These are phyloP conservation scores for Bradypus variegatus DNA, from an alignment of 2,797 vertebrate genomes.

Conservation along the genomic window DNA sequence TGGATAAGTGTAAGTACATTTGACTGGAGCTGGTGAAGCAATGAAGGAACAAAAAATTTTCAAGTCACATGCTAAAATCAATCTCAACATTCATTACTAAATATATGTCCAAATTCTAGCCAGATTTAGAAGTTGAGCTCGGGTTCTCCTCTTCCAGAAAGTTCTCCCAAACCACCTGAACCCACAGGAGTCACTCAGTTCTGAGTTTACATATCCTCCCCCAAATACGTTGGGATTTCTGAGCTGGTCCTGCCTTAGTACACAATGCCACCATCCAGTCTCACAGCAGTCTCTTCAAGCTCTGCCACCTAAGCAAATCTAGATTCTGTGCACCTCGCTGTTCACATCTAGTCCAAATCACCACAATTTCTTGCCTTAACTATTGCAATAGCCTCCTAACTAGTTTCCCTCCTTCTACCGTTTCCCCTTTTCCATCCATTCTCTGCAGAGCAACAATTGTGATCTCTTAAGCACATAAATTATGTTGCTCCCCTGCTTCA, in stretches of 20 bases:
- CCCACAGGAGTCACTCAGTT: not conserved
- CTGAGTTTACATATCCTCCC: not conserved
- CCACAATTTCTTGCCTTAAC: not conserved
- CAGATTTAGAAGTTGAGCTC: not conserved
- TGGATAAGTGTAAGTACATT: not conserved
- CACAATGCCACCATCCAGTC: not conserved
- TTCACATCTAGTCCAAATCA: not conserved
- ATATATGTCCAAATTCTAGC: not conserved
- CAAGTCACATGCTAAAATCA: not conserved
- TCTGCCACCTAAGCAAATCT: not conserved
- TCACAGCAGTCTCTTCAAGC: not conserved
- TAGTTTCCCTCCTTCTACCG: not conserved
- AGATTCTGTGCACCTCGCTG: not conserved
- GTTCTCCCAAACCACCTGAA: not conserved
- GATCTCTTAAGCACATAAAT: not conserved
- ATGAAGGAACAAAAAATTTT: not conserved
- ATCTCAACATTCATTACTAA: not conserved
- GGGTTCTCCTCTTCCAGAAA: not conserved
- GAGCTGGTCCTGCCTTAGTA: fast-evolving
- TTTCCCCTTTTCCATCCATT: not conserved
- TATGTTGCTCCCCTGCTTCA: not conserved
- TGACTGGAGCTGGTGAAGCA: not conserved
- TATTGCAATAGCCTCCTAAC: fast-evolving
- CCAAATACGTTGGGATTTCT: not conserved
- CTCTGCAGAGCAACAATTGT: not conserved